phyloP scores from a whole-genome alignment of 2,888 invertebrate species.

The Branchipolynoe longqiensis region DNA sequence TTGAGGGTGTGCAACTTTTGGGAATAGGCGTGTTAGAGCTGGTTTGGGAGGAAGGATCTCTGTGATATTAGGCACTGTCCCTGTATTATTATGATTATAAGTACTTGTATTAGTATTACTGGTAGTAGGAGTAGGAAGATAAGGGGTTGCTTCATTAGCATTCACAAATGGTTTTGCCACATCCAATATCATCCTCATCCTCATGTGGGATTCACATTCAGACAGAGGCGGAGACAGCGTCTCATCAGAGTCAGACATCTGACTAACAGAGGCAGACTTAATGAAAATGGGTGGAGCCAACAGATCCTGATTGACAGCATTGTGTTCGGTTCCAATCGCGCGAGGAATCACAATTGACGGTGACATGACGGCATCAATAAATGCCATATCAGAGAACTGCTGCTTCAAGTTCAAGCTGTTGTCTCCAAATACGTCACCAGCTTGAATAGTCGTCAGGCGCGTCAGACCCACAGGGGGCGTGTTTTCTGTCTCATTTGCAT shows the following conservation, averaged over 20 bases:
- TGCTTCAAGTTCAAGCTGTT: neutral
- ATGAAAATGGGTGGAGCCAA: neutral
- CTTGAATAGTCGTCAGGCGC: neutral
- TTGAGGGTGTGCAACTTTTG: neutral
- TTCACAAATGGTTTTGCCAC: neutral
- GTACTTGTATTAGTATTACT: too few species aligned
- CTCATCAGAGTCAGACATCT: slow-evolving; percentile 22
- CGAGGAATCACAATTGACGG: neutral
- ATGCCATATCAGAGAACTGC: neutral
- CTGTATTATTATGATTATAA: too few species aligned
- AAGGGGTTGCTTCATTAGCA: neutral
- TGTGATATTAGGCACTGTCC: neutral
- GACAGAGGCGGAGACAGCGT: slow-evolving; percentile 10
- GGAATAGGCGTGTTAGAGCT: neutral
- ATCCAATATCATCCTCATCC: neutral
- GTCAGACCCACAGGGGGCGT: neutral
- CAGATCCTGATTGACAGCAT: neutral
- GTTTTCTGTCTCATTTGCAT: neutral
- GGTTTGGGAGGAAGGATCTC: neutral
- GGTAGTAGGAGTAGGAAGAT: too few species aligned
- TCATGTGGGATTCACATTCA: neutral
- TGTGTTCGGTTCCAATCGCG: neutral
- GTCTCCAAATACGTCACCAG: neutral
- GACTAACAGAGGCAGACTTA: neutral
- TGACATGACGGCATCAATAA: neutral